Base-by-base conservation (phyloP, 2,888 invertebrate genomes). In the Leucophenga maculata region DNA sequence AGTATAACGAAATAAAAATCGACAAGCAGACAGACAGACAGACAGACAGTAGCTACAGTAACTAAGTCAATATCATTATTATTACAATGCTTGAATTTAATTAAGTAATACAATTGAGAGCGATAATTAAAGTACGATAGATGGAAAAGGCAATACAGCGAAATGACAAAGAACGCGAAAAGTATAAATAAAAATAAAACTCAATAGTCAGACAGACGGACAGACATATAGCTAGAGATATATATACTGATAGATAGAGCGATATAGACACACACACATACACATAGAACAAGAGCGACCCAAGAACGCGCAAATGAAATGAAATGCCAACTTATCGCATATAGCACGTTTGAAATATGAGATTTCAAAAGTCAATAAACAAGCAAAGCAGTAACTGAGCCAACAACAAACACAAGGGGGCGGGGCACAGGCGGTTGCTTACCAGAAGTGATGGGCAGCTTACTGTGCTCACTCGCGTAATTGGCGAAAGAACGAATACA, bases 311-410 rank as follows among this genome's bases (percentile, higher is more conserved):
- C 62, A 64, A 64, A 64, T 64, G 46, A 20, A 64, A 64, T 64
- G 26, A 64, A 64, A 64, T 64, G 46, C 46, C 62, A 64, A 64
- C 62, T 64, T 64, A 64, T 64, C 62, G 48, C 48, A 64, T 64
- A 64, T 31, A 46, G 62, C 62, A 64, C 62, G 62, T 64, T 64
- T 64, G 62, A 64, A 64, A 64, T 64, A 64, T 64, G 62, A 64
- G 62, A 64, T 64, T 64, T 64, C 62, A 64, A 64, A 64, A 64
- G 62, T 64, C 62, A 64, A 64, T 64, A 64, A 64, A 64, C 62
- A 64, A 60, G 60, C 60, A 60, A 60, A 39, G 39, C n/a, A 39
- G 39, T 39, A 60, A 60, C 44, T 60, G 39, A 60, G 32, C 39
- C 39, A 60, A 60, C 46, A 64, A 48, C 48, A 26, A 32, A 46